These are phyloP conservation scores for Rhinichthys osculus DNA, from an alignment of 2,797 vertebrate genomes.

Conservation along the genomic window DNA sequence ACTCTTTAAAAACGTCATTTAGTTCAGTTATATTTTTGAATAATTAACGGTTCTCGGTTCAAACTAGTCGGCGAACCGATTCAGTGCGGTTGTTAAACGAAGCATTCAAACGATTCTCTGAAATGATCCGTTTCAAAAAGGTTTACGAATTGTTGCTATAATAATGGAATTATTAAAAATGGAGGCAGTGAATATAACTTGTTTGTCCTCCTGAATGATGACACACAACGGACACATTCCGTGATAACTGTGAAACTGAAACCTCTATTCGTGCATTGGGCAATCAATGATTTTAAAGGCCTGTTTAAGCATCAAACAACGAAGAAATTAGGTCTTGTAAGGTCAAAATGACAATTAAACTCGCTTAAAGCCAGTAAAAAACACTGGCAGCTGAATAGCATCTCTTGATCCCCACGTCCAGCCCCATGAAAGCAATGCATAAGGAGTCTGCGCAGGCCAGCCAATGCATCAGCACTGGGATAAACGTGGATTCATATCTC, in stretches of 20 bases:
- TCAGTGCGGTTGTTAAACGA: neutral
- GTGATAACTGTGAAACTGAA: conserved; percentile 17
- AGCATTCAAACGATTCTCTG: neutral
- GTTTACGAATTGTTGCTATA: neutral
- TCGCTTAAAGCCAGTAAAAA: neutral
- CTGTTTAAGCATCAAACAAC: neutral
- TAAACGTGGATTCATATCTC: conserved; percentile 4
- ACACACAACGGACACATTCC: neutral
- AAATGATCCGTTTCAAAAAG: neutral
- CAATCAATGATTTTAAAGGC: neutral
- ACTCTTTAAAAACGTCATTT: neutral
- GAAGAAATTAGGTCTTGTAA: neutral
- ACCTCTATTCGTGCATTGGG: neutral
- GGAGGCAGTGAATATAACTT: neutral
- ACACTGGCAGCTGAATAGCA: neutral
- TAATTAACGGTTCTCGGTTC: neutral
- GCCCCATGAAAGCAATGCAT: neutral
- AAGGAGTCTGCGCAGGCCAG: conserved; percentile 33
- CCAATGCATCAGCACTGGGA: conserved; percentile 22
- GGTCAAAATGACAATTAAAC: neutral
- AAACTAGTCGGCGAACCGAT: neutral
- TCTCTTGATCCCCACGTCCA: conserved; percentile 15
- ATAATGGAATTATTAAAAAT: neutral
- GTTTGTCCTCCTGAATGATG: neutral
- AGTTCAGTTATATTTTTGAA: neutral